Evolutionary conservation across 2,888 invertebrate genomes (phyloP), one percentile per base, ranked within the genome.

Genomic region (Ochlodes sylvanus): DNA sequence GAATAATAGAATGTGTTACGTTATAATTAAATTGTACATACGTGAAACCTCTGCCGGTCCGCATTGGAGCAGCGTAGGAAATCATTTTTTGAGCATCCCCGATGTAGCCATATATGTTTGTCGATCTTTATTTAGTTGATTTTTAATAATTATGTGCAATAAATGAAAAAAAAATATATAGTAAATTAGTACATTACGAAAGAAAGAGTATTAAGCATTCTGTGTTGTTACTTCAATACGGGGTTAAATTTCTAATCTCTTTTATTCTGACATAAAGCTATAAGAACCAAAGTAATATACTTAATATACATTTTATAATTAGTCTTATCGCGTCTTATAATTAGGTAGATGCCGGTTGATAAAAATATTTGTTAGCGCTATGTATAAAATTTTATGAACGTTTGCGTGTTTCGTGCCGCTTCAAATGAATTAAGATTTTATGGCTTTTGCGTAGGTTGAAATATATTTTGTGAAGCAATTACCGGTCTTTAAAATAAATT

Each of bases 241-340:
- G 7, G 7, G 34, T 34, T n/a, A 5, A 44, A n/a, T 44, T 44
- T 47, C 44, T 15, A 1, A 27, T 27, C 27, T 27, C 17, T 15
- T 44, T 44, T 0, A 44, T 44, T 44, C 14, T 3, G 15, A 44
- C 14, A 17, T 47, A 9, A 38, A 12, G 38, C 10, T 9, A 47
- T 47, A 47, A 47, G 44, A 47, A 47, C 44, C 44, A 47, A 47
- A 47, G 44, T 47, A 47, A 17, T 47, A 47, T 38, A 34, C 7
- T 7, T 34, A n/a, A n/a, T n/a, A 38, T 10, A 44, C 9, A 15
- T 7, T 47, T 47, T 47, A 47, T 47, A 47, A 44, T 44, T 44
- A n/a, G 42, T 10, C 9, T 9, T 47, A 15, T 15, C 44, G 38
- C 10, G 12, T 38, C 9, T 17, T 47, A 17, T 44, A 15, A 15